These are phyloP conservation scores for Zaprionus lachaisei DNA, from an alignment of 1,140 invertebrate genomes.

Conservation along the genomic window DNA sequence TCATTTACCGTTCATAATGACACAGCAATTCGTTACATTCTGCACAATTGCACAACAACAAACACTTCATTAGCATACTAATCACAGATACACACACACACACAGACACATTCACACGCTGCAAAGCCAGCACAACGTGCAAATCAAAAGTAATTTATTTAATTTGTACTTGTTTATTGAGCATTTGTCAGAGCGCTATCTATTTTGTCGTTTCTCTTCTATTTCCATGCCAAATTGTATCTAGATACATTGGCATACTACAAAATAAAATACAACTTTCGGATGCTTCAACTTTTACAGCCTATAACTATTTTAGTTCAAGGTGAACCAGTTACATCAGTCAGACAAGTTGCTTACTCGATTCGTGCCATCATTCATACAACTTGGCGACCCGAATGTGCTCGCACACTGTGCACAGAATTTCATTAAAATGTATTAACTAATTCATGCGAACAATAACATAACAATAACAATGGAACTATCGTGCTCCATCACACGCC, in stretches of 20 bases:
- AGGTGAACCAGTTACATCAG: slow-evolving; percentile 50
- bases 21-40: slow-evolving; percentile 21
- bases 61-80: slow-evolving; percentile 40
- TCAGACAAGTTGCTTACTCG: not conserved
- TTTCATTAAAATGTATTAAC: slow-evolving; percentile 64
- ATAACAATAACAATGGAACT: slow-evolving; percentile 34
- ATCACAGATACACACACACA: not conserved
- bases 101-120: not conserved
- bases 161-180: slow-evolving; percentile 40
- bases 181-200: slow-evolving; percentile 19
- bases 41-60: slow-evolving; percentile 22
- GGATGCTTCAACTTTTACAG: not conserved
- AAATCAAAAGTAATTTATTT: slow-evolving; percentile 52
- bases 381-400: slow-evolving; percentile 30
- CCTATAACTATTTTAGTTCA: slow-evolving; percentile 35
- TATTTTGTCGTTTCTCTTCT: slow-evolving; percentile 10
- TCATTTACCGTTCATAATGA: slow-evolving; percentile 29
- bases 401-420: slow-evolving; percentile 17
- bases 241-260: not conserved
- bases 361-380: slow-evolving; percentile 15
- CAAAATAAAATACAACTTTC: not conserved
- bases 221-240: slow-evolving; percentile 12
- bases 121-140: slow-evolving; percentile 11
- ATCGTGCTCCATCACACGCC: slow-evolving; percentile 21
- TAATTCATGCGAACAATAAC: slow-evolving; percentile 46